Evolutionary conservation across 2,888 invertebrate genomes (phyloP).

Genomic region (Hirtodrosophila duncani): DNA sequence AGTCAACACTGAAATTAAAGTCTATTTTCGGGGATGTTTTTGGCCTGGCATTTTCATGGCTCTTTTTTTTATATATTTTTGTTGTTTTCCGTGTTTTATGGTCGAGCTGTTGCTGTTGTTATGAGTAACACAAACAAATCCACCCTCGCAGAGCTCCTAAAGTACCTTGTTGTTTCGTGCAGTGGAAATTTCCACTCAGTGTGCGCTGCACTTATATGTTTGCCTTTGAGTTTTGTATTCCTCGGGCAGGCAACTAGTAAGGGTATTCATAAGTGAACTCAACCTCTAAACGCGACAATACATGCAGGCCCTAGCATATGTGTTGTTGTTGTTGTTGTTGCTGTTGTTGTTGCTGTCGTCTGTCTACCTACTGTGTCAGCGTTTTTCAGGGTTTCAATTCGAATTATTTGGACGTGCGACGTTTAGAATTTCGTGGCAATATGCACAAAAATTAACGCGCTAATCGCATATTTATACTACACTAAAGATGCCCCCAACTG

Average conservation of each 20-base stretch:
- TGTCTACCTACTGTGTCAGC: slow-evolving; percentile 64
- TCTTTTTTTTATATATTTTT: slow-evolving; percentile 6
- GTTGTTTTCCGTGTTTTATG: slow-evolving; percentile 8
- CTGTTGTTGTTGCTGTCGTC: slow-evolving; percentile 9
- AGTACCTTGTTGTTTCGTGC: slow-evolving; percentile 17
- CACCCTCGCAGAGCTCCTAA: slow-evolving; percentile 38
- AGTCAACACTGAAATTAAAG: slow-evolving; percentile 43
- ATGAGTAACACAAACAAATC: slow-evolving; percentile 41
- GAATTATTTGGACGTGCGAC: slow-evolving; percentile 16
- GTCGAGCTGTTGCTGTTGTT: slow-evolving; percentile 29
- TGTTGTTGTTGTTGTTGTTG: slow-evolving; percentile 10
- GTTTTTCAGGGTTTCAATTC: slow-evolving; percentile 55
- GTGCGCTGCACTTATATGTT: slow-evolving; percentile 62
- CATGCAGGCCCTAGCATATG: no score
- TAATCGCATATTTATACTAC: slow-evolving; percentile 3
- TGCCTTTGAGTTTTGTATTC: no score
- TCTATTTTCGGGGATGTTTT: slow-evolving; percentile 70
- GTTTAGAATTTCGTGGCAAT: slow-evolving; percentile 34
- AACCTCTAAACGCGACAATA: no score
- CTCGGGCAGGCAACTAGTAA: no score
- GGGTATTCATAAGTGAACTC: no score
- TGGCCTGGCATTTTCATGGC: slow-evolving; percentile 35
- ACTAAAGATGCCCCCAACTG: slow-evolving; percentile 4
- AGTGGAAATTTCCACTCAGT: slow-evolving; percentile 75
- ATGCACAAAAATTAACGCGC: slow-evolving; percentile 19